These are phyloP conservation scores for Psephotus haematonotus DNA, from an alignment of 2,113 vertebrate genomes.

Conservation along the genomic window DNA sequence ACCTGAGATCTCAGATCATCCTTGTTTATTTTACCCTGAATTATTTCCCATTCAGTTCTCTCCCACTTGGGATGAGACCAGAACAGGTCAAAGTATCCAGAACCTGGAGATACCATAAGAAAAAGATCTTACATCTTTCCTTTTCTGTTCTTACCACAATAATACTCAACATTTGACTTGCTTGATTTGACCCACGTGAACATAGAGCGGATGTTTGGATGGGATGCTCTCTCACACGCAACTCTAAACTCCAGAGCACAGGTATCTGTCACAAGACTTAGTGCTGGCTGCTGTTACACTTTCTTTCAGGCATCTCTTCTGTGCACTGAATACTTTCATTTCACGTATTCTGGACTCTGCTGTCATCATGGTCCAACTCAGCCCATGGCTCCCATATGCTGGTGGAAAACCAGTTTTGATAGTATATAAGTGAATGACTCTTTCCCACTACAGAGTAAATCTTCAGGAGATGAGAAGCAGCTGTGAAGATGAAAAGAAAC, in stretches of 20 bases:
- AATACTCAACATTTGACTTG: background rate
- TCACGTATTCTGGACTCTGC: background rate
- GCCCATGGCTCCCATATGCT: background rate
- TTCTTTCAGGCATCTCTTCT: background rate
- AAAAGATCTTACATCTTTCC: background rate
- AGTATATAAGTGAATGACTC: background rate
- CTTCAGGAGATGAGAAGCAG: background rate
- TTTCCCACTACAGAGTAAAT: background rate
- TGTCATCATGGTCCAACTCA: background rate
- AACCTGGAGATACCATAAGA: background rate
- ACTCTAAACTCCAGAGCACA: background rate
- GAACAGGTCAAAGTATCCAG: background rate
- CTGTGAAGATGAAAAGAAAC: background rate
- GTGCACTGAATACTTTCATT: background rate
- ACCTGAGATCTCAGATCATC: background rate
- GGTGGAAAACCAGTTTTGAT: background rate
- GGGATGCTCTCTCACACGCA: background rate
- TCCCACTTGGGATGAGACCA: background rate
- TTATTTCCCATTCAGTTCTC: background rate
- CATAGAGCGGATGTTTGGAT: background rate
- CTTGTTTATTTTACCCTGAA: background rate
- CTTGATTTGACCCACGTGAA: background rate
- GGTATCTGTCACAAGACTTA: background rate
- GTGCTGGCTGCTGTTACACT: background rate
- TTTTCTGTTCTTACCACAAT: background rate